Base-by-base conservation (phyloP, 2,113 vertebrate genomes). In the Anguilla japonica region DNA sequence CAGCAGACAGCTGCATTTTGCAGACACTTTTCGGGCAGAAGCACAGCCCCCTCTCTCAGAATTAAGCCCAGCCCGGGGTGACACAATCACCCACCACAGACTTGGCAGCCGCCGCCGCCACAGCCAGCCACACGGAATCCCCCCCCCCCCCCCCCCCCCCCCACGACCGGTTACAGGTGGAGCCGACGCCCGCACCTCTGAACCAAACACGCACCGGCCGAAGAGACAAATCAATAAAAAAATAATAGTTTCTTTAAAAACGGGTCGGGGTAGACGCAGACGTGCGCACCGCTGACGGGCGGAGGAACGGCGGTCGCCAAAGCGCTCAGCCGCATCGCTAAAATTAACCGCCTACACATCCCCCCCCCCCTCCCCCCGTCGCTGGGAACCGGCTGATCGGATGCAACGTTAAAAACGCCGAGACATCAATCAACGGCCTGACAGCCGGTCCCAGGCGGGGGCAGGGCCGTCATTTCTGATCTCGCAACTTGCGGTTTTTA, bases 31-130 rank as follows among this genome's bases (percentile, higher is more conserved):
- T 22, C 60, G 8, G 40, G 39, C 16, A 13, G 46, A 41, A 75
- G 46, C 34, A 5, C 41, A 50, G 53, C 56, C n/a, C 29, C 46
- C 56, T 75, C 71, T 34, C 71, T n/a, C 26, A 13, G 71, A 75
- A 34, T 34, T n/a, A 83, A 60, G 82, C 56, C 75, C 78, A 39
- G 29, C 78, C 71, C 15, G 43, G 46, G 84, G 53, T 56, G 53
- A 56, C 50, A 81, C 50, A 80, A 18, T 85, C 84, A 80, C 84
- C 84, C 84, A 60, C 84, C 39, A 20, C 78, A 81, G 50, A 57
- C 50, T 63, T 83, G 50, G 82, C 82, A 83, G 82, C 29, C 82
- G 63, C 50, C 34, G 34, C 34, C 82, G 22, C 14, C 40, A 46
- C n/a, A 80, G n/a, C 56, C 41, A 81, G 29, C 78, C 84, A 20